Evolutionary conservation across 2,888 invertebrate species (phyloP), one percentile per base, ranked within the genome.

Genomic region (Morpho achilles): DNA sequence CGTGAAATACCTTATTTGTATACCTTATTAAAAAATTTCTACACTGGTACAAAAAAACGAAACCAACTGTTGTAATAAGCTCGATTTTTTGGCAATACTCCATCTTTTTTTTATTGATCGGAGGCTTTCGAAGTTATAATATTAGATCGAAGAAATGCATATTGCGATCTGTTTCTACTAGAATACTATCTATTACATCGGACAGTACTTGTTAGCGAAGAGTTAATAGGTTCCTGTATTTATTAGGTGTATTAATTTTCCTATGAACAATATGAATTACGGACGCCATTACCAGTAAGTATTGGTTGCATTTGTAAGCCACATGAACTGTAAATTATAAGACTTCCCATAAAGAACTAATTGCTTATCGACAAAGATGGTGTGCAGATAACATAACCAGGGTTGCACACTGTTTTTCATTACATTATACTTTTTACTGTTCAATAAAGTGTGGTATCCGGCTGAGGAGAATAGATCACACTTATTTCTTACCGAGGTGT

Each of bases 141-240:
- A 39, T 9, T 4, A 44, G 44, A 16, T 47, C 53, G 46, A 46
- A 22, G 46, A 22, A 41, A 46, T 22, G 23, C 42, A 48, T 48
- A 47, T 48, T 41, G 42, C 48, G 48, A 43, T 48, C 48, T 54
- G 42, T 39, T 46, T 39, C 41, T 41, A n/a, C n/a, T 42, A n/a
- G n/a, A 42, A 22, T 42, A 54, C 48, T 54, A 54, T 41, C 48
- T 32, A 54, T 54, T 54, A 54, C 54, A 54, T 54, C 41, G 54
- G 54, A 54, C 41, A 48, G 41, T 32, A 54, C 54, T 54, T 54
- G 54, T 54, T 54, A 54, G 53, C 53, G 40, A 23, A 48, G 23
- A 48, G 47, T 54, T 54, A 54, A 54, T 54, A 48, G 54, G 54
- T 54, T 54, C 54, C 54, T 48, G 47, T 54, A 54, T 54, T 54